A percentile compares a stretch with the other conserved stretches of the same genome.
These are phyloP conservation scores for Pomacea maculata DNA, from an alignment of 1,140 invertebrate genomes.

Conservation along the genomic window DNA sequence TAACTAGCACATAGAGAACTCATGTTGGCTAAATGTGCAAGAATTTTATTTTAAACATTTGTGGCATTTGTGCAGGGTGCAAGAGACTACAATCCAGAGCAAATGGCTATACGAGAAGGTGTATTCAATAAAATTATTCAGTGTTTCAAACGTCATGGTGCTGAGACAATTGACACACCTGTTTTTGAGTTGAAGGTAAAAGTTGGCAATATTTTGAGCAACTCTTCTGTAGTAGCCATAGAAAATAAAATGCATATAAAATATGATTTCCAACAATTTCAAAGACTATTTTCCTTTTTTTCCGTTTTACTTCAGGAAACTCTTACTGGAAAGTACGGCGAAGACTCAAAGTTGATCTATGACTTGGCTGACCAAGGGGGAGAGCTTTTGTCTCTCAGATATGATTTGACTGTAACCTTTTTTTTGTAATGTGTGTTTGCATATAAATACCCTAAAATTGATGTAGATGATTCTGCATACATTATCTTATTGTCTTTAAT, in stretches of 20 bases:
- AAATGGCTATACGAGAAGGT: slow-evolving; percentile 91
- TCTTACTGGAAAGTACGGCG: slow-evolving; percentile 98
- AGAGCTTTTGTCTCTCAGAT: slow-evolving; percentile 76
- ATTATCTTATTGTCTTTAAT: not conserved
- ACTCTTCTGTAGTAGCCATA: not conserved
- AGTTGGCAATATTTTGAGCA: slow-evolving; percentile 4
- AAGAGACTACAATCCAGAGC: slow-evolving; percentile 90
- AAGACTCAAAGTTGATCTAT: slow-evolving; percentile 99
- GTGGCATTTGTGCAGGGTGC: slow-evolving; percentile 77
- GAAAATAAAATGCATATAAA: not conserved
- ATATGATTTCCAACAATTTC: not conserved
- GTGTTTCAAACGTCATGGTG: slow-evolving; percentile 97
- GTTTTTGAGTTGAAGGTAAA: slow-evolving; percentile 96
- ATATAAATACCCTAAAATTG: not conserved
- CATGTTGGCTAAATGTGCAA: too few species aligned
- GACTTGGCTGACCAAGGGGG: slow-evolving; percentile 98
- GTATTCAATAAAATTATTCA: slow-evolving; percentile 89
- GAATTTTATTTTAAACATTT: too few species aligned
- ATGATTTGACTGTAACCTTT: slow-evolving; percentile 70
- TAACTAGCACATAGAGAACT: too few species aligned
- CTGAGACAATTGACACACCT: slow-evolving; percentile 98
- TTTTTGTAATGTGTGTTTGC: not conserved
- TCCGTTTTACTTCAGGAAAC: slow-evolving; percentile 78
- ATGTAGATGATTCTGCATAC: not conserved
- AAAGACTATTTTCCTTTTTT: not conserved